Conservation (phyloP, 2,888 invertebrate species). For the Brachyopa scutellaris region DNA sequence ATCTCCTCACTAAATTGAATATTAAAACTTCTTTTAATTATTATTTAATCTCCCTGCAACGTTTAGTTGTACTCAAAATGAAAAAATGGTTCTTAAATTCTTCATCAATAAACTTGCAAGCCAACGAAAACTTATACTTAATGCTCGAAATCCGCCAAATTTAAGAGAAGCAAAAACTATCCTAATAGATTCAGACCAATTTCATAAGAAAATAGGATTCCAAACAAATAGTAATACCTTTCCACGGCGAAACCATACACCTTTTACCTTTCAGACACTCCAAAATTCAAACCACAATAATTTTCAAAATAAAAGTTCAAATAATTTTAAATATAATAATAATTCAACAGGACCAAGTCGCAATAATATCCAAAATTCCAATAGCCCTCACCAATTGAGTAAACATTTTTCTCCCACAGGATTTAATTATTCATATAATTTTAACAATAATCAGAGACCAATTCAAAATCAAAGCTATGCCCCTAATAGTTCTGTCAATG, state of each 20-base stretch:
- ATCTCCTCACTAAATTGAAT: not conserved
- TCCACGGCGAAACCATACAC: not conserved
- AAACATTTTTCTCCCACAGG: not conserved
- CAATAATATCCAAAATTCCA: not conserved
- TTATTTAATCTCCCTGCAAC: not conserved
- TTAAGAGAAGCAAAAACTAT: slow-evolving; percentile 7
- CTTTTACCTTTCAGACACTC: not conserved
- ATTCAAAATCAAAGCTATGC: too few relatives aligned
- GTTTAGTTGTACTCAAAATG: slow-evolving; percentile 1
- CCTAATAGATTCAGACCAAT: not conserved
- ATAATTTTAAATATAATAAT: not conserved
- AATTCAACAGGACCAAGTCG: too few relatives aligned
- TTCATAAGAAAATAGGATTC: not conserved
- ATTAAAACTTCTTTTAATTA: not conserved
- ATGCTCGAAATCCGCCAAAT: not conserved
- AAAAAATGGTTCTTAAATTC: not conserved
- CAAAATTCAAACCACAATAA: not conserved
- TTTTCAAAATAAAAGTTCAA: not conserved
- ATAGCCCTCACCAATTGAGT: too few relatives aligned
- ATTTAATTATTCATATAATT: not conserved
- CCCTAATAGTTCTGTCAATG: not conserved
- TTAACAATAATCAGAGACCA: too few relatives aligned
- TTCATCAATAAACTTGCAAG: slow-evolving; percentile 8
- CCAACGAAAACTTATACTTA: slow-evolving; percentile 3
- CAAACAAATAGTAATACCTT: not conserved